A percentile compares a stretch with the other conserved stretches of the same genome.
These are phyloP conservation scores for Drosophila suboccidentalis DNA, from an alignment of 2,888 invertebrate genomes.

Conservation along the genomic window DNA sequence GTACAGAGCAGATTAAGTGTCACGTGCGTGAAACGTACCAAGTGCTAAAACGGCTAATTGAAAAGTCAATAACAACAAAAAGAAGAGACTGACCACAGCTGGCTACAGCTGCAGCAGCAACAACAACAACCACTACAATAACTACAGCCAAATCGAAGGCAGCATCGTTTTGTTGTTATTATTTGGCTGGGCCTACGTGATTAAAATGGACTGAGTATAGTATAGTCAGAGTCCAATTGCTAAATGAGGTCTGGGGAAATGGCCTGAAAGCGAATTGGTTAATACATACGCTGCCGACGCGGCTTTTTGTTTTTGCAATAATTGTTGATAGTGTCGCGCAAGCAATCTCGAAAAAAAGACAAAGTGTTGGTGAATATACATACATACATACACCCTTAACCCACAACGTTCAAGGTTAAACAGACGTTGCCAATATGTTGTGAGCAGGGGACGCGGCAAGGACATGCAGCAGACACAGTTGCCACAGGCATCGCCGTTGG, in stretches of 20 bases:
- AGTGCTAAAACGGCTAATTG: background rate
- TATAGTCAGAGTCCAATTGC: conserved; percentile 38
- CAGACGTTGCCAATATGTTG: conserved; percentile 49
- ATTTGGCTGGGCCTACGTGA: conserved; percentile 74
- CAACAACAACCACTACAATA: conserved; percentile 35
- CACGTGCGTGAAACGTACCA: background rate
- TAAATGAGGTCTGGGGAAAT: conserved; percentile 48
- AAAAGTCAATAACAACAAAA: conserved; percentile 14
- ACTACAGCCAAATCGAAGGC: conserved; percentile 34
- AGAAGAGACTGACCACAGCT: conserved; percentile 31
- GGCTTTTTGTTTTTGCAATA: conserved; percentile 35
- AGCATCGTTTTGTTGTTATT: conserved; percentile 56
- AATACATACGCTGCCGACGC: conserved; percentile 31
- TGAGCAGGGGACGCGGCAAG: conserved; percentile 70
- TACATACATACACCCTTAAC: conserved; percentile 11
- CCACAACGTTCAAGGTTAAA: conserved; percentile 61
- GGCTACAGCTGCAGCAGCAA: conserved; percentile 31
- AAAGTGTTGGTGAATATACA: conserved; percentile 2
- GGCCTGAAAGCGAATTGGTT: conserved; percentile 44
- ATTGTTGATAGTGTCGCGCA: conserved; percentile 32
- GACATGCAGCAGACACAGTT: conserved; percentile 60
- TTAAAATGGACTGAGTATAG: conserved; percentile 59
- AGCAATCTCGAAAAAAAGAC: background rate
- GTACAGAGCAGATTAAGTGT: background rate
- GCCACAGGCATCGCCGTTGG: conserved; percentile 22